phyloP scores from a whole-genome alignment of 2,797 vertebrate species.

The Percopsis omiscomaycus region DNA sequence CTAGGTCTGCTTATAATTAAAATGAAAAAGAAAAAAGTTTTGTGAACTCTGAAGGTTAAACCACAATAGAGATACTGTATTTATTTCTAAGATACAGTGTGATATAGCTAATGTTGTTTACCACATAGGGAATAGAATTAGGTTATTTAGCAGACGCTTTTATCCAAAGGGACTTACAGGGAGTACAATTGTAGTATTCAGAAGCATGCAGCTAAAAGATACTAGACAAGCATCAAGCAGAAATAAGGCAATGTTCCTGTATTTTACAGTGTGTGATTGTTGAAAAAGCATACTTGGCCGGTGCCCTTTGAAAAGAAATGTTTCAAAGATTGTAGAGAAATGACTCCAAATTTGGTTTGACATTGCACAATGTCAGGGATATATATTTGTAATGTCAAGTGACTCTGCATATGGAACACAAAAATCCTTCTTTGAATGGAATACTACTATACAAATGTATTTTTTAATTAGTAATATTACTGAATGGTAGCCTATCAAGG shows the following conservation, averaged over 20 bases:
- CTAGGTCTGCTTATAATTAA: constrained; percentile 34
- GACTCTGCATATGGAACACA: constrained; percentile 5
- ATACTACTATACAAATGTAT: not conserved
- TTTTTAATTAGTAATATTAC: not conserved
- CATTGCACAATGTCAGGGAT: constrained; percentile 36
- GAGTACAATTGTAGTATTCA: too few species aligned
- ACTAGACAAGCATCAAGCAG: constrained; percentile 21
- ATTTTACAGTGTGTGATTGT: constrained; percentile 10
- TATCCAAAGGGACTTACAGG: too few species aligned
- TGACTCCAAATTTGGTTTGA: constrained; percentile 12
- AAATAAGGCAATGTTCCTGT: constrained; percentile 11
- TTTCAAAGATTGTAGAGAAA: constrained; percentile 15
- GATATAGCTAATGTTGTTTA: constrained; percentile 26
- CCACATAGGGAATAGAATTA: constrained; percentile 21
- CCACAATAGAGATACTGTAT: constrained; percentile 42
- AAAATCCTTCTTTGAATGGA: constrained; percentile 16
- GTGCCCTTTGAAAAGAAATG: constrained; percentile 20
- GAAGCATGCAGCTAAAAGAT: not conserved
- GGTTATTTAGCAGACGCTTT: too few species aligned
- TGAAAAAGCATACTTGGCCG: constrained; percentile 1
- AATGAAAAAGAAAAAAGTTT: constrained; percentile 30
- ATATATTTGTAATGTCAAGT: not conserved
- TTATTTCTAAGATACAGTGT: constrained; percentile 39
- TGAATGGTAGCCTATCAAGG: constrained; percentile 8
- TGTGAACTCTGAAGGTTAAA: constrained; percentile 60